Conservation (phyloP, 1,140 invertebrate genomes). For the Tachypleus tridentatus region DNA sequence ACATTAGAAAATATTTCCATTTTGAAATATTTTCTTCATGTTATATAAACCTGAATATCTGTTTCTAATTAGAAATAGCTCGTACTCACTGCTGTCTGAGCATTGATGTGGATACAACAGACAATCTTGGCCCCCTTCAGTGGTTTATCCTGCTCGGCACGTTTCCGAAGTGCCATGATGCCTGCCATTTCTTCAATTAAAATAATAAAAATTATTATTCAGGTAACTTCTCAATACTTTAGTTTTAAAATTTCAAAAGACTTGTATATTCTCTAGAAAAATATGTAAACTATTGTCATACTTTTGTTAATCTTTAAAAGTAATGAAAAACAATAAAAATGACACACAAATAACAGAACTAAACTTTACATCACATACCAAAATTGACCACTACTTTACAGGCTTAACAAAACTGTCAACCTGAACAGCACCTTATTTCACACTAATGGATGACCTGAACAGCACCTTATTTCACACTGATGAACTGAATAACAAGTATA, state of each 20-base stretch:
- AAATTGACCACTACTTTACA: too few relatives aligned
- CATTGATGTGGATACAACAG: constrained; percentile 95
- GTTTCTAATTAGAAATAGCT: constrained; percentile 2
- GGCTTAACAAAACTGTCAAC: too few relatives aligned
- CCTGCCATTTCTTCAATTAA: constrained; percentile 80
- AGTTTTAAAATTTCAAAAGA: constrained; percentile 1
- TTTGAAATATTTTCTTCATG: not conserved
- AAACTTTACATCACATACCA: too few relatives aligned
- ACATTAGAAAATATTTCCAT: constrained; percentile 6
- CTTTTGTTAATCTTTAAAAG: too few relatives aligned
- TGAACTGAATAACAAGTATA: too few relatives aligned
- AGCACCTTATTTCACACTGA: too few relatives aligned
- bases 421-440: too few relatives aligned
- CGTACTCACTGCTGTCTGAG: constrained; percentile 77
- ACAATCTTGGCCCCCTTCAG: constrained; percentile 91
- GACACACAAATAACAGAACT: too few relatives aligned
- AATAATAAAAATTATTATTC: constrained; percentile 2
- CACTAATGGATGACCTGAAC: too few relatives aligned
- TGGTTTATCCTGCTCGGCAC: constrained; percentile 85
- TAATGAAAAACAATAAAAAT: too few relatives aligned
- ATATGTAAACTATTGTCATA: too few relatives aligned
- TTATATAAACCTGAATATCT: constrained; percentile 1
- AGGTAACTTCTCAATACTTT: not conserved
- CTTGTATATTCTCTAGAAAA: not conserved
- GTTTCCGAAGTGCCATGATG: constrained; percentile 81